Evolutionary conservation across 2,797 vertebrate genomes (phyloP).

Genomic region (Tinamus major): DNA sequence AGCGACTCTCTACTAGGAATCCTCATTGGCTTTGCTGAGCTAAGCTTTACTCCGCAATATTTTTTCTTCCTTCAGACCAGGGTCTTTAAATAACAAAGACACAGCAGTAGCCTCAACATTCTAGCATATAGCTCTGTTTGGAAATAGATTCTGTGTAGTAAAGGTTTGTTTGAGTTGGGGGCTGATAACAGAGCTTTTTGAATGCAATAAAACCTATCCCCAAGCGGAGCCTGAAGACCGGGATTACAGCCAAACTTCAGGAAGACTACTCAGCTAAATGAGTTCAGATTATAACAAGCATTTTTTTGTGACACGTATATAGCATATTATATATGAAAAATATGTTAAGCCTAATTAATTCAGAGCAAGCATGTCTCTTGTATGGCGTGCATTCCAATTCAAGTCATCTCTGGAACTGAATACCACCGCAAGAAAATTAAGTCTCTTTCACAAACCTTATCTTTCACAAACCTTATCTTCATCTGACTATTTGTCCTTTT

Average conservation of each 20-base stretch:
- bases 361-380: background rate
- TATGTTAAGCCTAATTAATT: background rate
- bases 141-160: background rate
- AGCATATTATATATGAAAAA: background rate
- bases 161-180: background rate
- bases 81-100: background rate
- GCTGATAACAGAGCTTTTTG: background rate
- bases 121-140: background rate
- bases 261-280: background rate
- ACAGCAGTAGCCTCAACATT: background rate
- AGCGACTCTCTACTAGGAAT: background rate
- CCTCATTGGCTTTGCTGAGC: background rate
- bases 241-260: background rate
- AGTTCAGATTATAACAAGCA: background rate
- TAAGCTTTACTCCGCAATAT: background rate
- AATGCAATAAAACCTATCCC: background rate
- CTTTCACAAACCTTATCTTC: background rate
- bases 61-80: background rate
- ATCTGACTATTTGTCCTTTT: background rate
- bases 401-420: background rate
- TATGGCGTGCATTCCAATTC: slow-evolving; percentile 6
- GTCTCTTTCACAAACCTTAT: background rate
- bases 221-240: slow-evolving; percentile 1
- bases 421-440: background rate
- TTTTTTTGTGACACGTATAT: background rate